Conservation (phyloP, 2,888 invertebrate genomes). For the Standfussiana lucernea region DNA sequence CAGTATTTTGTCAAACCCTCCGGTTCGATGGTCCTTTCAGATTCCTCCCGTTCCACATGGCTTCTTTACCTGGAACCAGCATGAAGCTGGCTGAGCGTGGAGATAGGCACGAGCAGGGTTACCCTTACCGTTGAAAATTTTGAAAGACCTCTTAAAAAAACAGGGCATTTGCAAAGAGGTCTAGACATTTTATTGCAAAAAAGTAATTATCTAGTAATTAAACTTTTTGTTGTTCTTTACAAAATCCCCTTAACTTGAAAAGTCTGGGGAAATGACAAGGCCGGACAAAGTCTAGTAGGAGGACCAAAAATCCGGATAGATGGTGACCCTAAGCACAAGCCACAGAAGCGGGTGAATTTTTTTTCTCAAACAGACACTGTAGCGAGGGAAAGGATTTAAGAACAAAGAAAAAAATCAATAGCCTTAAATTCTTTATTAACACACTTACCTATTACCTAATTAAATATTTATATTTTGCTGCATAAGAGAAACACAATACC, state of each 20-base stretch:
- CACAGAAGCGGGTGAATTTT: neutral
- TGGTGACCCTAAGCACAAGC: neutral
- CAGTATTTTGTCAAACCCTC: too few relatives aligned
- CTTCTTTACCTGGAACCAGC: too few relatives aligned
- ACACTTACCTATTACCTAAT: neutral
- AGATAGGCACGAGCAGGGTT: too few relatives aligned
- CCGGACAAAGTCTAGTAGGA: neutral
- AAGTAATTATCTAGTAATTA: too few relatives aligned
- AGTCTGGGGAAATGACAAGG: neutral
- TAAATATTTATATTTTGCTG: neutral
- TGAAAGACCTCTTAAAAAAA: too few relatives aligned
- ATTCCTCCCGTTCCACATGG: too few relatives aligned
- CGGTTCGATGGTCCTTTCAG: too few relatives aligned
- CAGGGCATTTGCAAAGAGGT: too few relatives aligned
- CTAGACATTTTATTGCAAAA: too few relatives aligned
- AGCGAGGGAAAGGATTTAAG: neutral
- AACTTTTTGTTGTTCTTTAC: too few relatives aligned
- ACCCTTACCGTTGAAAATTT: too few relatives aligned
- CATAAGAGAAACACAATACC: conserved; percentile 36
- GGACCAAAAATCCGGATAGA: neutral
- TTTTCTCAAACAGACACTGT: neutral
- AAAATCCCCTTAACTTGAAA: neutral
- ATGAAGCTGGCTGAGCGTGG: too few relatives aligned
- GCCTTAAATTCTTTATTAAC: conserved; percentile 30
- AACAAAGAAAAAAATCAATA: neutral